Evolutionary conservation across 2,797 vertebrate species (phyloP), one percentile per base, ranked within the genome.

Genomic region (Podarcis lilfordi): DNA sequence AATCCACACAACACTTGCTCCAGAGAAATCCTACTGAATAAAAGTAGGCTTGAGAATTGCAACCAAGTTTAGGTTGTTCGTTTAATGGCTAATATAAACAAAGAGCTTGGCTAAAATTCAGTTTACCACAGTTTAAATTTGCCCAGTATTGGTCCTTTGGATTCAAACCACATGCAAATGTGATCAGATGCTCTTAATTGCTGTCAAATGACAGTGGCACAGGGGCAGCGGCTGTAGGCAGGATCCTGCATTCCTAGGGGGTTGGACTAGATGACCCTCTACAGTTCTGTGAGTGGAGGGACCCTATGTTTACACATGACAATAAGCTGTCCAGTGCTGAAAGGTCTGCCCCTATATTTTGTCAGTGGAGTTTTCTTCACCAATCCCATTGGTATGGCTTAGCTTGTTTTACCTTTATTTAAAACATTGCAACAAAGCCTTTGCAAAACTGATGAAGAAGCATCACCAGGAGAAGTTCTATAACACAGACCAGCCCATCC

Each of bases 51-150:
- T 74, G 29, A 77, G 40, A 76, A 77, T 13, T 29, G 40, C 61
- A 82, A 55, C 72, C 43, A 75, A 64, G 40, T 23, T 50, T 55
- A 25, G 21, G 21, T 32, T 68, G 40, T 87, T 72, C 25, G 25
- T 82, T n/a, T 82, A 66, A 76, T 88, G 86, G 72, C 29, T 82
- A 50, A 88, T 72, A 61, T 80, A 17, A 82, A n/a, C 19, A 74
- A 87, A 75, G 66, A 61, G 66, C 69, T 87, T 81, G 68, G 25
- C 68, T 72, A n/a, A 9, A 61, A 59, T 64, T 40, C 68, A 80
- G 25, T 76, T 77, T 40, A 77, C 27, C 83, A 40, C 50, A 35
- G 40, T 86, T 71, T 45, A 86, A 1, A 80, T 29, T 61, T 81
- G 68, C 69, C 50, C 35, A 43, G 5, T 25, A 29, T 74, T 72